phyloP scores from a whole-genome alignment of 2,888 invertebrate species.

The Meandrusa payeni region DNA sequence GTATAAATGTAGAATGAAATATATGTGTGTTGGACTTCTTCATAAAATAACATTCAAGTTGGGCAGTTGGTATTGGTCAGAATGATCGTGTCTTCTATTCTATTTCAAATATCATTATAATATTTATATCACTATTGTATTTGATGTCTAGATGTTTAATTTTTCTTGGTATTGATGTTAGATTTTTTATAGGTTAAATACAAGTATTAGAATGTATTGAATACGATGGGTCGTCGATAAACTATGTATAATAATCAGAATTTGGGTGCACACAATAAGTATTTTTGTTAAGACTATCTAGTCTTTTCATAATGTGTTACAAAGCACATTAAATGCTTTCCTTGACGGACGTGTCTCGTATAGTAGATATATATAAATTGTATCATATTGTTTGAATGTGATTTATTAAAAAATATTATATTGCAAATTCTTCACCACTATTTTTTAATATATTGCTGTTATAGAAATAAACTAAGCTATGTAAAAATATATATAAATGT shows the following conservation, averaged over 20 bases:
- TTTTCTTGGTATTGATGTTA: slow-evolving; percentile 15
- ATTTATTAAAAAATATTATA: slow-evolving; percentile 1
- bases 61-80: too few relatives aligned
- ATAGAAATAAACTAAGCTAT: slow-evolving; percentile 6
- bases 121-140: not conserved
- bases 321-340: not conserved
- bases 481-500: slow-evolving; percentile 8
- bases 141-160: slow-evolving; percentile 2
- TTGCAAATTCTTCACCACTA: slow-evolving; percentile 8
- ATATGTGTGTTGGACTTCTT: too few relatives aligned
- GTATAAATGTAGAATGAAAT: too few relatives aligned
- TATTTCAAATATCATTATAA: not conserved
- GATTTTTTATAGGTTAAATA: slow-evolving; percentile 5
- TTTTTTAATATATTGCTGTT: slow-evolving; percentile 12
- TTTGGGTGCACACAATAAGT: slow-evolving; percentile 6
- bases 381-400: not conserved
- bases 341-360: too few relatives aligned
- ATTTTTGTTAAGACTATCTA: not conserved
- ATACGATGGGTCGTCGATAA: not conserved
- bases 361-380: too few relatives aligned
- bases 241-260: not conserved
- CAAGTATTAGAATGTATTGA: slow-evolving; percentile 7
- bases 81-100: too few relatives aligned
- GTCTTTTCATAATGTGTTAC: not conserved
- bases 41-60: too few relatives aligned